phyloP scores from a whole-genome alignment of 2,888 invertebrate genomes.

The Strigamia maritima region DNA sequence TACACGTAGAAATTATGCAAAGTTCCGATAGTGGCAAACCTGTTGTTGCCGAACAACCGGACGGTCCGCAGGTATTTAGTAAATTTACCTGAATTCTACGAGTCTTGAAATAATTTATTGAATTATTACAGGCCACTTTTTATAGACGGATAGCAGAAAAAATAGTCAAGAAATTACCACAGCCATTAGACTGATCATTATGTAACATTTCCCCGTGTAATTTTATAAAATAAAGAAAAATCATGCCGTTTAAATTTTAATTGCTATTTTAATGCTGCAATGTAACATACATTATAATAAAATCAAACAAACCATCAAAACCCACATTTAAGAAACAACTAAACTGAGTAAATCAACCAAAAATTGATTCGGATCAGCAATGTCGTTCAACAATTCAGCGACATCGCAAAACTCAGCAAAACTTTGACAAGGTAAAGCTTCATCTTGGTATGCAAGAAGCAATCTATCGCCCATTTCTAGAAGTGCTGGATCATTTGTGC shows the following conservation, averaged over 20 bases:
- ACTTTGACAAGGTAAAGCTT: slow-evolving; percentile 82
- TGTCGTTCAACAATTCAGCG: slow-evolving; percentile 65
- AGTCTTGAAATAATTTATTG: too few relatives aligned
- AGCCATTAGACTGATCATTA: neutral
- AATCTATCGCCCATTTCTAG: slow-evolving; percentile 82
- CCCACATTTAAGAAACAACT: neutral
- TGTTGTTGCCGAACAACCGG: slow-evolving; percentile 65
- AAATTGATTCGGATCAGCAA: slow-evolving; percentile 64
- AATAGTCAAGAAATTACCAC: slow-evolving; percentile 6
- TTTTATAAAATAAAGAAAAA: neutral
- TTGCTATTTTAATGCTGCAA: neutral
- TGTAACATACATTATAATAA: neutral
- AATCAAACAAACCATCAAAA: neutral
- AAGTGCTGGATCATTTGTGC: slow-evolving; percentile 87
- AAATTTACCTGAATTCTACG: too few relatives aligned
- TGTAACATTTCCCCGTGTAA: neutral
- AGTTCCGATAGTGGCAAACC: slow-evolving; percentile 73
- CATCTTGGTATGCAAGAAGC: slow-evolving; percentile 77
- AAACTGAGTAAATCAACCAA: slow-evolving; percentile 56
- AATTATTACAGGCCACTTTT: slow-evolving; percentile 43
- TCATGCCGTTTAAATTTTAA: neutral
- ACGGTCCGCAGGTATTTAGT: slow-evolving; percentile 50
- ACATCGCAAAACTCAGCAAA: slow-evolving; percentile 93
- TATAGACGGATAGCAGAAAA: neutral
- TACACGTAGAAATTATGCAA: slow-evolving; percentile 66